Conservation (phyloP, 1,140 invertebrate genomes). For the Coboldia fuscipes region DNA sequence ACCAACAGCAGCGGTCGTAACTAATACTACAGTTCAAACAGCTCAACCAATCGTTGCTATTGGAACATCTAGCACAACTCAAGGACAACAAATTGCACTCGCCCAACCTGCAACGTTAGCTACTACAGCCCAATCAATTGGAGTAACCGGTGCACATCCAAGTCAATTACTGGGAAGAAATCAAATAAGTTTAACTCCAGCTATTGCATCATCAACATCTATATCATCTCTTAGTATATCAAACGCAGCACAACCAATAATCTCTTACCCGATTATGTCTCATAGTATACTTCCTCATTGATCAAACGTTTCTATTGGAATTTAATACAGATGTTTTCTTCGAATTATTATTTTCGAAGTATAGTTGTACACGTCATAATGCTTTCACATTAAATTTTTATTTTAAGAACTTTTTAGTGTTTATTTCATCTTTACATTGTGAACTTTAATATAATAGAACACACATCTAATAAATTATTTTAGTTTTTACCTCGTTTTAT, state of each 20-base stretch:
- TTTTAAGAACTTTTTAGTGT: too few species aligned
- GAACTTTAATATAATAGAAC: too few species aligned
- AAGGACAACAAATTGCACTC: conserved; percentile 14
- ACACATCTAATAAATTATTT: too few species aligned
- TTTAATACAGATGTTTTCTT: too few species aligned
- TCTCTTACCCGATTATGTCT: conserved; percentile 51
- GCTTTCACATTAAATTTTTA: too few species aligned
- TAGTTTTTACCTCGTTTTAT: too few species aligned
- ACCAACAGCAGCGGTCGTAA: conserved; percentile 19
- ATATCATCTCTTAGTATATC: conserved; percentile 28
- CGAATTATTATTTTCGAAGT: too few species aligned
- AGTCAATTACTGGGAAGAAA: conserved; percentile 17
- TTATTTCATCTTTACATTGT: too few species aligned
- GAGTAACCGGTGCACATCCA: conserved; percentile 7
- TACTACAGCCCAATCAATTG: conserved; percentile 9
- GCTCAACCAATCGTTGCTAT: conserved; percentile 19
- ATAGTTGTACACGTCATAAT: too few species aligned
- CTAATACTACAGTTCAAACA: conserved; percentile 29
- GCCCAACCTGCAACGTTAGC: conserved; percentile 11
- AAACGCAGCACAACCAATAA: conserved; percentile 31
- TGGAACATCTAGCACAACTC: conserved; percentile 15
- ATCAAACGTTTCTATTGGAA: too few species aligned
- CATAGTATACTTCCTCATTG: conserved; percentile 18
- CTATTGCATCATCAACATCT: conserved; percentile 5
- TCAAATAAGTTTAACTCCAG: conserved; percentile 8